A percentile compares a stretch with the other conserved stretches of the same genome.
Conservation (phyloP, 2,113 vertebrate species). For the Tonatia bakeri region DNA sequence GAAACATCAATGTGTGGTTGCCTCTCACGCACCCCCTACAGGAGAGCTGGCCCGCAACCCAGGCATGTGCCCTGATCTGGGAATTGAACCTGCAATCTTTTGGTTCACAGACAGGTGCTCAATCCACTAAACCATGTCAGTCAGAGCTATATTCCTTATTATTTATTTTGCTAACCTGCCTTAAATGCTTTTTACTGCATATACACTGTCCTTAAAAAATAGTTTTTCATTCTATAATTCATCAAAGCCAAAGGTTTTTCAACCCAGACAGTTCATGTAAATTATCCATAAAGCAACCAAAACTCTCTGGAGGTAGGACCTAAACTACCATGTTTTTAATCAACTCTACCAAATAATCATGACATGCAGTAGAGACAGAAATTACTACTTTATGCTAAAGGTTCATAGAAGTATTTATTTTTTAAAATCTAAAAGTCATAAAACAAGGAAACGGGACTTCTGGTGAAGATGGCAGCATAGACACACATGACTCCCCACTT, state of each 20-base stretch:
- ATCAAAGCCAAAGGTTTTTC: neutral
- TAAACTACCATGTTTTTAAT: neutral
- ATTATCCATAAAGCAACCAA: neutral
- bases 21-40: no score
- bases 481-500: no score
- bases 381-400: neutral
- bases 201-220: slow-evolving; percentile 7
- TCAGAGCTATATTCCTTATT: neutral
- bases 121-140: no score
- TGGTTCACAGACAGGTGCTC: no score
- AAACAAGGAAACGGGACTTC: neutral
- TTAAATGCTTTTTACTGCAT: slow-evolving; percentile 6
- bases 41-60: no score
- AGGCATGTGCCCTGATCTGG: no score
- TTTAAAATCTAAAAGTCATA: neutral
- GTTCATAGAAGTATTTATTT: neutral
- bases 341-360: neutral
- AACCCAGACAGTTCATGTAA: neutral
- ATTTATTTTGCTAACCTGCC: neutral
- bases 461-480: no score
- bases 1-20: no score
- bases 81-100: no score
- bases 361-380: neutral
- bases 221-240: neutral
- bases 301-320: neutral